Base-by-base conservation (phyloP, 1,140 invertebrate species). In the Pseudachorutes palmiensis region DNA sequence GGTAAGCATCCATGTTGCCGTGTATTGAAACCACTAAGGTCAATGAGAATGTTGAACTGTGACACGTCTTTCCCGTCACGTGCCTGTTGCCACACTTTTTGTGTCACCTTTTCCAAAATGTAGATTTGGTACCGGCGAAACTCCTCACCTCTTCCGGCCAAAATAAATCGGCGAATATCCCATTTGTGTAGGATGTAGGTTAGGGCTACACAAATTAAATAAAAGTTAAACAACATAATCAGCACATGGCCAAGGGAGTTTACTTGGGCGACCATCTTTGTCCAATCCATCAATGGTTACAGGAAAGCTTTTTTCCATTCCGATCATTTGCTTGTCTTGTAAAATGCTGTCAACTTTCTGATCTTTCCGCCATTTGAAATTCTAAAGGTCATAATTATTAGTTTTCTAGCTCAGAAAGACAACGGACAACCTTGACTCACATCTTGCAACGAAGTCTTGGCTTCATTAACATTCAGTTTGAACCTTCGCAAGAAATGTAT, bases 351-450 rank as follows among this genome's bases (percentile, higher is more conserved):
- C 51, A 14, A 55, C 24, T 12, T 55, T 55, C 12, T 55, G 9
- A 5, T 55, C 51, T 55, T 55, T 55, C 24, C 51, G 9, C 51
- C 51, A 55, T 55, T 55, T 55, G 24, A 55, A 26, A 55, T 55
- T 55, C 51, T 55, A 24, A 55, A 55, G 24, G 24, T 55, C 24
- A 26, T 5, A 55, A 55, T 14, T 14, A 55, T 14, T 26, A 55
- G 5, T 19, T 19, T 14, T 19, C 24, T 45, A 45, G 9, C 19
- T 12, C 36, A 45, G 36, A 45, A 45, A 45, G 19, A 45, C 36
- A 12, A 45, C 36, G 19, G 36, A 45, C 9, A 45, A 45, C 9
- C 19, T 19, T 45, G 36, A 12, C 9, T 45, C 9, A 45, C 36
- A 9, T 45, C 36, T 45, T 45, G 9, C 9, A 45, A 12, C 36